Conservation (phyloP, 1,140 invertebrate genomes). For the Acromyrmex heyeri region DNA sequence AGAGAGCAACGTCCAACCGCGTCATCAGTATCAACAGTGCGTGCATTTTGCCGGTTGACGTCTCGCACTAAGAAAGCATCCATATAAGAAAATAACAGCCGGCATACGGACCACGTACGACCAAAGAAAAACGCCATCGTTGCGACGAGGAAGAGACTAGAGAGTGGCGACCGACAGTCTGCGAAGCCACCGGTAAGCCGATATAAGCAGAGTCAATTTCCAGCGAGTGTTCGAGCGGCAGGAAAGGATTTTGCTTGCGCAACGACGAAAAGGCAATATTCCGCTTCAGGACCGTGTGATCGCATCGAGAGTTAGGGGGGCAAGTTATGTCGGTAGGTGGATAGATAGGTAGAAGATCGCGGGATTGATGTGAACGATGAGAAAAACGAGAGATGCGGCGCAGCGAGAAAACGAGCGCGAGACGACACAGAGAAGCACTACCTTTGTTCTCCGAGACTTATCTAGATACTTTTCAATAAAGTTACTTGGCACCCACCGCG, state of each 20-base stretch:
- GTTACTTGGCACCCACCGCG: slow-evolving; percentile 70
- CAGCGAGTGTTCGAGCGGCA: slow-evolving; percentile 75
- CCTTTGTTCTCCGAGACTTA: slow-evolving; percentile 74
- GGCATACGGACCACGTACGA: slow-evolving; percentile 55
- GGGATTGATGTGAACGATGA: slow-evolving; percentile 23
- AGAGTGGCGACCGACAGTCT: slow-evolving; percentile 68
- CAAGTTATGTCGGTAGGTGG: slow-evolving; percentile 19
- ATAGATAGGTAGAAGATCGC: slow-evolving; percentile 1
- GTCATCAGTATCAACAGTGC: slow-evolving; percentile 18
- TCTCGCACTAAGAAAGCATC: slow-evolving; percentile 10
- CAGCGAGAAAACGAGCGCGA: slow-evolving; percentile 16
- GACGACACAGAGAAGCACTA: slow-evolving; percentile 34
- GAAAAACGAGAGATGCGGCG: neutral
- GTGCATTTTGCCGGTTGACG: slow-evolving; percentile 12
- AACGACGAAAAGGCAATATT: slow-evolving; percentile 78
- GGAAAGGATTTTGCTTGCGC: slow-evolving; percentile 77
- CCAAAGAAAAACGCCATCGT: slow-evolving; percentile 26
- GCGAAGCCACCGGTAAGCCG: slow-evolving; percentile 74
- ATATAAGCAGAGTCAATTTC: slow-evolving; percentile 78
- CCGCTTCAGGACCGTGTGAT: slow-evolving; percentile 60
- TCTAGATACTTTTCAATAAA: slow-evolving; percentile 77
- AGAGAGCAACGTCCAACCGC: neutral
- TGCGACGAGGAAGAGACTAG: slow-evolving; percentile 41
- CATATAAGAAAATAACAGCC: slow-evolving; percentile 64
- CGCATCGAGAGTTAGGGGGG: neutral